Percentiles rank a stretch among this genome's conserved stretches.
Conservation (phyloP, 2,113 vertebrate species). For the Vulpes lagopus region DNA sequence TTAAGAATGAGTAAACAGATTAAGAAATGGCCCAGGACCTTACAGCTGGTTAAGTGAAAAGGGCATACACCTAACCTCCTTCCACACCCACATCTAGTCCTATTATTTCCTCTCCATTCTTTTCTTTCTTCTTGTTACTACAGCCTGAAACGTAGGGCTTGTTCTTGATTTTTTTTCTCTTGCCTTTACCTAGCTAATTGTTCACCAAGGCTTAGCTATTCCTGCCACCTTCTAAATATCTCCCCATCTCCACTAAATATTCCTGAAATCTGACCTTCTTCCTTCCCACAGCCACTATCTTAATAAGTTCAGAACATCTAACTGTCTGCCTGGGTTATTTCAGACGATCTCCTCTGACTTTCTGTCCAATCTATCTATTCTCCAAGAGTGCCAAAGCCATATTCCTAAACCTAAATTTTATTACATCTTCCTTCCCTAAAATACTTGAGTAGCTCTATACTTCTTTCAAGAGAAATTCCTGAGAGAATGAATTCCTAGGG, state of each 20-base stretch:
- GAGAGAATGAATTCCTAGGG: not conserved
- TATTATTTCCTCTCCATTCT: not conserved
- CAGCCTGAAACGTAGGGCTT: not conserved
- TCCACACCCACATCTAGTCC: not conserved
- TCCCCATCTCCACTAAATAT: not conserved
- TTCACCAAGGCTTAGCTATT: not conserved
- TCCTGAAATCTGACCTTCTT: not conserved
- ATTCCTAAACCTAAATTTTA: not conserved
- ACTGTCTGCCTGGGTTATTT: conserved; percentile 1
- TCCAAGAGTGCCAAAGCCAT: not conserved
- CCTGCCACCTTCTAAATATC: not conserved
- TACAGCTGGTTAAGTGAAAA: not conserved
- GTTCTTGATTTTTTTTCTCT: not conserved
- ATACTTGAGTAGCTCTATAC: not conserved
- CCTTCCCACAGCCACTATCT: not conserved
- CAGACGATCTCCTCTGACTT: not conserved
- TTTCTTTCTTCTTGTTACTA: not conserved
- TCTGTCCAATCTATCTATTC: not conserved
- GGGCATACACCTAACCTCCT: not conserved
- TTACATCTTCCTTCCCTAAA: not conserved
- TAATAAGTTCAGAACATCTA: not conserved
- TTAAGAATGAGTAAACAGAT: conserved; percentile 1
- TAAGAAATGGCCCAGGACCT: not conserved
- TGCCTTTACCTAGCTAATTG: not conserved
- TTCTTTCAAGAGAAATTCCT: not conserved